Evolutionary conservation across 1,140 invertebrate species (phyloP), one percentile per base, ranked within the genome.

Genomic region (Euura lappo): DNA sequence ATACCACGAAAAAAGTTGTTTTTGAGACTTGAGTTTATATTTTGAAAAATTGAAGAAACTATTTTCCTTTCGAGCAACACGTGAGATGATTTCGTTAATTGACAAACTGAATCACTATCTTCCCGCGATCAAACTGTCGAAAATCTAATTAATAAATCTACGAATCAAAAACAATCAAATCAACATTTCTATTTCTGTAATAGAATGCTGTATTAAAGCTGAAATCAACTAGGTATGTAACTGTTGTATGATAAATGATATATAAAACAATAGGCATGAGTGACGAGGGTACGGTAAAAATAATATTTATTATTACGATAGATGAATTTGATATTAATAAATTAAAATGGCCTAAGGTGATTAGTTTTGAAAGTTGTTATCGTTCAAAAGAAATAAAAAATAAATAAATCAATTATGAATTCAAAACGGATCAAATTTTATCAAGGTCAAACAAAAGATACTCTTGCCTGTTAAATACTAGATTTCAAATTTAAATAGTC

Each of bases 401-500:
- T 3, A 11, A 60, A 3, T n/a, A n/a, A 60, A 60, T 60, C 51
- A 60, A 60, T 2, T 60, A 60, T 60, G 10, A n/a, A 60, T 60
- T 60, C 51, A 11, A 5, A 60, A 60, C 51, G 13, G 51, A 60
- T 60, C 51, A 60, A 60, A 3, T 6, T 60, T 8, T 60, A 60
- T 60, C 13, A 60, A 8, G 51, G 51, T 60, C 10, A 60, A 11
- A n/a, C 51, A n/a, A 60, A 11, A 60, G 13, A n/a, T 60, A 60
- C 51, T 60, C 6, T 60, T 60, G 51, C 51, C 51, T 60, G 51
- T 60, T 60, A 60, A 60, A 60, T 11, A 60, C 3, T 60, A 60
- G 51, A 60, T 60, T 60, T 60, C 51, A 60, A 60, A 8, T 60
- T 60, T n/a, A n/a, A 60, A 60, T 60, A 60, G 51, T n/a, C 51